Percentiles rank a stretch among this genome's conserved stretches.
Conservation (phyloP, 23 tunicate genomes). For the Botrylloides violaceus region DNA sequence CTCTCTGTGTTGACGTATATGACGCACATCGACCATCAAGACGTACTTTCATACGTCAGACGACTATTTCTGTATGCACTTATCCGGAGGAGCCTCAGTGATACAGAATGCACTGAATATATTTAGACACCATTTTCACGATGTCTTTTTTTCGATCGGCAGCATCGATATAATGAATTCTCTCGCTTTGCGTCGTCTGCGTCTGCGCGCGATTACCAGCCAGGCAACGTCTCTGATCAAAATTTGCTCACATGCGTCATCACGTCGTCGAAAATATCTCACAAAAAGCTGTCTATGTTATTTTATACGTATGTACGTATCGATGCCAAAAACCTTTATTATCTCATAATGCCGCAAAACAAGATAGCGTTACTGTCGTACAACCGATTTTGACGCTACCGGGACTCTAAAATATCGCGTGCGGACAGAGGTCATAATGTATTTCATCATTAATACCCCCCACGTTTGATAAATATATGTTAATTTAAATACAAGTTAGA, state of each 20-base stretch:
- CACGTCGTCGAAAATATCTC: not conserved
- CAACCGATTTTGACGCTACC: too few species aligned
- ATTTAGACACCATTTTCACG: not conserved
- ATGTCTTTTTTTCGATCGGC: not conserved
- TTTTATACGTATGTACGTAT: too few species aligned
- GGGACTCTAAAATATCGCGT: too few species aligned
- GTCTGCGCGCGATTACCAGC: too few species aligned
- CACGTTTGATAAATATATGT: not conserved
- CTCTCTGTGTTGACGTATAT: not conserved
- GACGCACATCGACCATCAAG: not conserved
- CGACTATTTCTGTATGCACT: not conserved
- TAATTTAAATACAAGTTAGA: not conserved
- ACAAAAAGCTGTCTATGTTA: not conserved
- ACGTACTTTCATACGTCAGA: not conserved
- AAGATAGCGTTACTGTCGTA: too few species aligned
- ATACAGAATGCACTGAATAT: not conserved
- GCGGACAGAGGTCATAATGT: too few species aligned
- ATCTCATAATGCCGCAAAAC: too few species aligned
- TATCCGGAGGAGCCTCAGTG: not conserved
- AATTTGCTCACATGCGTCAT: not conserved
- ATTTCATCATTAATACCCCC: not conserved
- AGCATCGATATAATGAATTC: not conserved
- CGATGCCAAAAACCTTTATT: too few species aligned
- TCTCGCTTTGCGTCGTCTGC: not conserved
- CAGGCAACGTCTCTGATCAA: not conserved